phyloP scores from a whole-genome alignment of 2,888 invertebrate species.

The Tetanocera ferruginea region DNA sequence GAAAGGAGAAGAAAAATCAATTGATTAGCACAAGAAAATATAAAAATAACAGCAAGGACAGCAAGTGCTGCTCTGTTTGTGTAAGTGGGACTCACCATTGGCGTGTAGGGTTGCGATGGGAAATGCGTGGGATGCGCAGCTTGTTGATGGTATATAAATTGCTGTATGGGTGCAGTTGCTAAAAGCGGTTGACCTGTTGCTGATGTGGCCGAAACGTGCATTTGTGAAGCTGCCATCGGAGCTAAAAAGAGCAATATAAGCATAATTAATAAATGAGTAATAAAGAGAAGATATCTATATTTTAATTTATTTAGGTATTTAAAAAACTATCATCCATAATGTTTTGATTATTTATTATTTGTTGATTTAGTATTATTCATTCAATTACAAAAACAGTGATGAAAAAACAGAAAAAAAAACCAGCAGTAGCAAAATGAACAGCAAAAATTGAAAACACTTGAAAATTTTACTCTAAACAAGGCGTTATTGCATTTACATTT shows the following conservation, averaged over 20 bases:
- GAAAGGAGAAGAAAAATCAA: neutral
- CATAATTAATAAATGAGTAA: neutral
- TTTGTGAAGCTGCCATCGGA: slow-evolving; percentile 75
- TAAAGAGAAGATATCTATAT: too few species aligned
- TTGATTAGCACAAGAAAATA: neutral
- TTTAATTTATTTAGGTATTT: too few species aligned
- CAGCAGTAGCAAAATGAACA: too few species aligned
- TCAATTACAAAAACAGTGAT: too few species aligned
- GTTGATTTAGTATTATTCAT: too few species aligned
- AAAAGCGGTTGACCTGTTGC: slow-evolving; percentile 86
- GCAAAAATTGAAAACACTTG: too few species aligned
- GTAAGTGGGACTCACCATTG: slow-evolving; percentile 69
- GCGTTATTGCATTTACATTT: too few species aligned
- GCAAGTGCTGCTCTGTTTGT: neutral
- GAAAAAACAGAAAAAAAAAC: too few species aligned
- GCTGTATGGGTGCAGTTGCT: slow-evolving; percentile 84
- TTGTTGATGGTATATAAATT: slow-evolving; percentile 77
- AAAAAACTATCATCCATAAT: too few species aligned
- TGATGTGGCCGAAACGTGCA: slow-evolving; percentile 80
- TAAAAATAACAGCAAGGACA: neutral
- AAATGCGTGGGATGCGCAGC: slow-evolving; percentile 72
- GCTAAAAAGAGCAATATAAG: slow-evolving; percentile 59
- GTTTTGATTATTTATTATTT: too few species aligned
- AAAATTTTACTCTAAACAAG: too few species aligned
- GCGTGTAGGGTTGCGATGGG: slow-evolving; percentile 68